Conservation (phyloP, 2,888 invertebrate species). For the Chymomyza fuscimana region DNA sequence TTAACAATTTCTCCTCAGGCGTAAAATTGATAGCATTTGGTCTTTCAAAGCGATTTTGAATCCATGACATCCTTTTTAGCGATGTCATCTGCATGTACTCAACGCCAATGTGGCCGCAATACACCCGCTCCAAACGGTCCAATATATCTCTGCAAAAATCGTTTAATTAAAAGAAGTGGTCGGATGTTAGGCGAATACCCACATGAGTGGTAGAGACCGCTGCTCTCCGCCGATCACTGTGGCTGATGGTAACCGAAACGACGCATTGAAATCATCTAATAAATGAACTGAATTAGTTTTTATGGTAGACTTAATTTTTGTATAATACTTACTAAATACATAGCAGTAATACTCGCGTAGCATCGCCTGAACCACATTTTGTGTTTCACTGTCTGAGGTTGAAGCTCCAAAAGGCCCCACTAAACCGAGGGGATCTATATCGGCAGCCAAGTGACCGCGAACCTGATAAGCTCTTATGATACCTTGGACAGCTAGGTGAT, state of each 20-base stretch:
- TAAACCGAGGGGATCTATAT: conserved; percentile 88
- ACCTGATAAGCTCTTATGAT: conserved; percentile 97
- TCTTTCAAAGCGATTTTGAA: conserved; percentile 95
- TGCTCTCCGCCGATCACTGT: conserved; percentile 98
- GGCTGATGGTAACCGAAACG: conserved; percentile 96
- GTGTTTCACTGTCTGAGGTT: conserved; percentile 40
- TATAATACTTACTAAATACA: conserved; percentile 45
- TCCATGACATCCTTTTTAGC: conserved; percentile 98
- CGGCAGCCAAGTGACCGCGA: conserved; percentile 87
- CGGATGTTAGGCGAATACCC: conserved; percentile 68
- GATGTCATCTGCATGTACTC: conserved; percentile 99
- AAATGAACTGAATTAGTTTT: background rate
- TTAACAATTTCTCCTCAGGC: conserved; percentile 92
- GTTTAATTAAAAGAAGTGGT: conserved; percentile 16
- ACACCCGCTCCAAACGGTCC: conserved; percentile 91
- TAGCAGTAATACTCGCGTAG: conserved; percentile 59
- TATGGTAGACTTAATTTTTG: background rate
- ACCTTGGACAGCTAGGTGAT: conserved; percentile 97
- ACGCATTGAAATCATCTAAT: conserved; percentile 92
- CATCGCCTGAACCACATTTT: conserved; percentile 54
- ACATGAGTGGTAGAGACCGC: conserved; percentile 87
- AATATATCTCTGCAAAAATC: conserved; percentile 88
- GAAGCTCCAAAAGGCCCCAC: conserved; percentile 54
- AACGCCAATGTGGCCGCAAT: conserved; percentile 97
- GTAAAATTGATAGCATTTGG: conserved; percentile 91